A percentile compares a stretch with the other conserved stretches of the same genome.
Evolutionary conservation across 2,797 vertebrate genomes (phyloP).

Genomic region (Eulemur coronatus): DNA sequence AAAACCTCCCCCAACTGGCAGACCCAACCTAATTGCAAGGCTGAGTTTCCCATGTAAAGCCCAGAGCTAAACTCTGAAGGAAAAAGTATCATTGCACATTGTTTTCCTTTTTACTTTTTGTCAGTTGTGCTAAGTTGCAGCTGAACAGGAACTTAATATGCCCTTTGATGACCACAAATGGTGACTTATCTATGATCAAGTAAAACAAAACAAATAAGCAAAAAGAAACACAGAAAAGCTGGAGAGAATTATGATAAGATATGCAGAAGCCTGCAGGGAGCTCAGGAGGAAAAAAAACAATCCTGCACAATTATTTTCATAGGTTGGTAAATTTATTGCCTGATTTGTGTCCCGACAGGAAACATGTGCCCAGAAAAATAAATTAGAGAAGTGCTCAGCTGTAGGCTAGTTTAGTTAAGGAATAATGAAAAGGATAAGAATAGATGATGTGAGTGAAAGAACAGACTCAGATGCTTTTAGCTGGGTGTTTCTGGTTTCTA

Average conservation of each 20-base stretch:
- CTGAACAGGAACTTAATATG: constrained; percentile 61
- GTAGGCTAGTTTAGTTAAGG: constrained; percentile 58
- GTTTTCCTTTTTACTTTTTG: neutral
- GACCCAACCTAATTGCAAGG: constrained; percentile 11
- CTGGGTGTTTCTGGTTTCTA: constrained; percentile 56
- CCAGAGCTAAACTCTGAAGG: constrained; percentile 66
- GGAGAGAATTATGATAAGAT: constrained; percentile 15
- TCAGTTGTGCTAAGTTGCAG: constrained; percentile 63
- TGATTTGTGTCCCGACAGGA: constrained; percentile 53
- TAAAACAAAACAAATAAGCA: neutral
- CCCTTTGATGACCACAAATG: constrained; percentile 57
- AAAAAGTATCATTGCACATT: constrained; percentile 25
- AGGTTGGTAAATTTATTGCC: constrained; percentile 67
- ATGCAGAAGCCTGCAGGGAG: neutral
- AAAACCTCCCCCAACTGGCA: neutral
- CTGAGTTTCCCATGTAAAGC: constrained; percentile 56
- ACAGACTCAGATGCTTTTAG: constrained; percentile 49
- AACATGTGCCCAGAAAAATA: constrained; percentile 63
- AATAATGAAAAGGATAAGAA: constrained; percentile 67
- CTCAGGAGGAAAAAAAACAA: neutral
- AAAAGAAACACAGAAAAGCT: neutral
- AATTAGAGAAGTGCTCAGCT: constrained; percentile 53
- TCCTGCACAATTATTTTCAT: constrained; percentile 30
- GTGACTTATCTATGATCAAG: constrained; percentile 45
- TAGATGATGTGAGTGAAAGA: constrained; percentile 33